Conservation (phyloP, 2,797 vertebrate species). For the Morus bassanus region DNA sequence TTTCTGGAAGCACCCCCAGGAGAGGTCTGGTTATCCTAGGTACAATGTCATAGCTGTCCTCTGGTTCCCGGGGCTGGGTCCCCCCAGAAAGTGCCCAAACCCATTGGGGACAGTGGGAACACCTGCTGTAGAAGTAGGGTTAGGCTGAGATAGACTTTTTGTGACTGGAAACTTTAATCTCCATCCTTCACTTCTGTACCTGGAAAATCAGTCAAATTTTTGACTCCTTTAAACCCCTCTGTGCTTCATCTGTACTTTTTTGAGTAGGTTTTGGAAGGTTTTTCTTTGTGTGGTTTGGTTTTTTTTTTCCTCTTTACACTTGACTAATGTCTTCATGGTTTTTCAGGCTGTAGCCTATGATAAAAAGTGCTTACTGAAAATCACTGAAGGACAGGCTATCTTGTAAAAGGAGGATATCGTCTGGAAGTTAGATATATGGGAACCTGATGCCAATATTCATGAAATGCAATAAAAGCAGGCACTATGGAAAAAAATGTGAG, state of each 20-base stretch:
- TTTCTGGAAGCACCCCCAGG: not conserved
- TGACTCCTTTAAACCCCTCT: not conserved
- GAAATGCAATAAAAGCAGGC: not conserved
- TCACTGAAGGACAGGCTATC: not conserved
- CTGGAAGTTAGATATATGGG: not conserved
- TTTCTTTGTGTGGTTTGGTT: not conserved
- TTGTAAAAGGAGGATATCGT: not conserved
- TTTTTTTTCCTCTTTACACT: not conserved
- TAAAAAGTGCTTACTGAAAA: not conserved
- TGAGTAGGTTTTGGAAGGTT: not conserved
- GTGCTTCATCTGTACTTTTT: not conserved
- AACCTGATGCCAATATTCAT: not conserved
- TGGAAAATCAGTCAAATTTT: not conserved
- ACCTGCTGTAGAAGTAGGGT: not conserved
- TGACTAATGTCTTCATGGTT: not conserved
- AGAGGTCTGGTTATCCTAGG: not conserved
- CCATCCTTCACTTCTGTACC: not conserved
- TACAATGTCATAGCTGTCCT: not conserved
- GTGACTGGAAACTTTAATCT: not conserved
- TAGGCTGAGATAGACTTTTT: not conserved
- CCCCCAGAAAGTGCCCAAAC: not conserved
- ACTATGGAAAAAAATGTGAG: not conserved
- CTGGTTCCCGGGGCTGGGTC: not conserved
- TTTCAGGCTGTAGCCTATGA: not conserved
- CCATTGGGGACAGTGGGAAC: not conserved